Evolutionary conservation across 1,140 invertebrate species (phyloP), one percentile per base, ranked within the genome.

Genomic region (Vollenhovia emeryi): DNA sequence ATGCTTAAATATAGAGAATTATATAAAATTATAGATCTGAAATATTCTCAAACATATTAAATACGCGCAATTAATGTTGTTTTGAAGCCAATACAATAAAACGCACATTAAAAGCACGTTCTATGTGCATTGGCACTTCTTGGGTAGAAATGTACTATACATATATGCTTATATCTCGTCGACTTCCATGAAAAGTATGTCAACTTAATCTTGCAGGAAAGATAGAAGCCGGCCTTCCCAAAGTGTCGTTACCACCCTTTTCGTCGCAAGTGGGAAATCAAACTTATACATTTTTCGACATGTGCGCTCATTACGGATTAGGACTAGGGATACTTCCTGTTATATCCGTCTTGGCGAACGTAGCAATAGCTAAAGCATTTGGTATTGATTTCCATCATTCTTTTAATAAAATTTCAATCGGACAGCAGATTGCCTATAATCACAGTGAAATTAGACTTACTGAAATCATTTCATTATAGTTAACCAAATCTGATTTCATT

Each of bases 291-390:
- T 96, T 96, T 27, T 36, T 91, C 0, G 95, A 96, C 13, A 96
- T 97, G 95, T 94, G 96, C 18, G 89, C 94, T 1, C 95, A 97
- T 84, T 93, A 97, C 15, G 96, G 97, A 15, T 95, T 96, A 5
- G 97, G 97, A 1, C 94, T 98, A 24, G 90, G 97, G n/a, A 95
- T 98, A 0, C 93, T 97, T 33, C 97, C 97, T 15, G 89, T 98
- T 1, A 95, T 98, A 9, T 96, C 96, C 18, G 96, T 98, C 52
- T 94, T 98, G 59, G 97, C 97, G 36, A 97, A 97, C 87, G 96
- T 98, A 9, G 97, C 97, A 1, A 98, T 98, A 82, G 97, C 97
- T 2, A 98, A 98, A 95, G 96, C 97, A 73, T 98, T 97, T 89
- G 95, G 96, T 97, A 94, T 27, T 4, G 6, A 43, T 18, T 64